Percentiles rank a stretch among this genome's conserved stretches.
Evolutionary conservation across 2,888 invertebrate species (phyloP).

Genomic region (Synergus gifuensis): DNA sequence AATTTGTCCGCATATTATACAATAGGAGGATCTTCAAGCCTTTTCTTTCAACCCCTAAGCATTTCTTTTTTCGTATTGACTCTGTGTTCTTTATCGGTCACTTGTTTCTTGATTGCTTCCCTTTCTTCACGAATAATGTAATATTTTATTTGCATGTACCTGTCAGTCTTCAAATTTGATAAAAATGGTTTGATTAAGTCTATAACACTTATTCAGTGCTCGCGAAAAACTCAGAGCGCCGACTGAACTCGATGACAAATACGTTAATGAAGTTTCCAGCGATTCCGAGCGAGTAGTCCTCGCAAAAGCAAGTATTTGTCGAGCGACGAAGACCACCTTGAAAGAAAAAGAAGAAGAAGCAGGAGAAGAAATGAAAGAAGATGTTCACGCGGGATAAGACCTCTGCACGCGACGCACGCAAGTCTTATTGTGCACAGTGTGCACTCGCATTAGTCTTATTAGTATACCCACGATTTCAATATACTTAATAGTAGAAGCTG

Average conservation of each 20-base stretch:
- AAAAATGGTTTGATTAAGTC: neutral
- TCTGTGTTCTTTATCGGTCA: neutral
- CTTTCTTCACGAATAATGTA: too few relatives aligned
- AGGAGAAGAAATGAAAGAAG: conserved; percentile 40
- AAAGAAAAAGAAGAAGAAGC: conserved; percentile 21
- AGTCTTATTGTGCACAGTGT: neutral
- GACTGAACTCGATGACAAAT: conserved; percentile 2
- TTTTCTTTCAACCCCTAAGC: neutral
- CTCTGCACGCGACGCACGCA: conserved; percentile 32
- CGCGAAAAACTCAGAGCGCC: neutral
- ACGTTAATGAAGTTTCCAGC: conserved; percentile 13
- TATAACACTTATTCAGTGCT: neutral
- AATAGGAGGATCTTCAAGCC: neutral
- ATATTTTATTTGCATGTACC: too few relatives aligned
- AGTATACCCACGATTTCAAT: neutral
- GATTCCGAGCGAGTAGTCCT: neutral
- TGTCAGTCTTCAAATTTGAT: neutral
- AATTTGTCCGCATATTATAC: neutral
- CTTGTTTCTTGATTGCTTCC: neutral
- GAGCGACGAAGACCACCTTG: conserved; percentile 8
- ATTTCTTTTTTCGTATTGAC: neutral
- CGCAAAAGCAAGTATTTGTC: conserved; percentile 3
- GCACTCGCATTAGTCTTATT: neutral
- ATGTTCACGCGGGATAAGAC: conserved; percentile 33
- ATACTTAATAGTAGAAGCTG: conserved; percentile 6